phyloP scores from a whole-genome alignment of 92 coral and sea anemone species.

The Phenganax marumi region DNA sequence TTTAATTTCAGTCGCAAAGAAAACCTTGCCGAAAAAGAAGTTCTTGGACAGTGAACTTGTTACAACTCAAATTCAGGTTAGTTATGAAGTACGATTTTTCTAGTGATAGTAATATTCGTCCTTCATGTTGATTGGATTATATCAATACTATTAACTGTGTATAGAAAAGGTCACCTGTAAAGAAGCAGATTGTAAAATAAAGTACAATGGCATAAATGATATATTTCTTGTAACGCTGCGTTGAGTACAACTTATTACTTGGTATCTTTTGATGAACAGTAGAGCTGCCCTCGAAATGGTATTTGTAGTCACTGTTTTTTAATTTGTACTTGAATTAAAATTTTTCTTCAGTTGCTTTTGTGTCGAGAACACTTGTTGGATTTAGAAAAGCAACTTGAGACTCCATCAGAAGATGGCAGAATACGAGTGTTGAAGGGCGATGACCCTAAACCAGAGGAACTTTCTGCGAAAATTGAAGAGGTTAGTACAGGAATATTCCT shows the following conservation, averaged over 20 bases:
- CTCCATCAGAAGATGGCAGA: conserved; percentile 83
- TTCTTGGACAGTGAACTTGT: conserved; percentile 91
- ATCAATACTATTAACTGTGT: no score
- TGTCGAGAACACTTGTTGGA: conserved; percentile 81
- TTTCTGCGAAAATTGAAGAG: conserved; percentile 89
- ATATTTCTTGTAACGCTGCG: no score
- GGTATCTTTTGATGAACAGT: no score
- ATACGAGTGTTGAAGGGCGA: conserved; percentile 79
- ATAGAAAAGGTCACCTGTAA: no score
- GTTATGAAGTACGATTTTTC: neutral
- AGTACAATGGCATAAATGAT: no score
- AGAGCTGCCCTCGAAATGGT: no score
- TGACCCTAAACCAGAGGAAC: conserved; percentile 94
- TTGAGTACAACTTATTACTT: no score
- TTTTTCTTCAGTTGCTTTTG: conserved; percentile 60
- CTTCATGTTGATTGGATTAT: neutral
- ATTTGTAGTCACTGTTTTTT: no score
- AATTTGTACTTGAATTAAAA: no score
- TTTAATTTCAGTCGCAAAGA: conserved; percentile 75
- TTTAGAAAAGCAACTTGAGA: conserved; percentile 85
- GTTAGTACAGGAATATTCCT: neutral
- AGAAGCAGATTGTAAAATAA: no score
- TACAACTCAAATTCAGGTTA: conserved; percentile 91
- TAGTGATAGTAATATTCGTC: neutral
- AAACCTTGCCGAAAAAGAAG: conserved; percentile 95